Evolutionary conservation across 2,888 invertebrate species (phyloP), one percentile per base, ranked within the genome.

Genomic region (Dione vanillae): DNA sequence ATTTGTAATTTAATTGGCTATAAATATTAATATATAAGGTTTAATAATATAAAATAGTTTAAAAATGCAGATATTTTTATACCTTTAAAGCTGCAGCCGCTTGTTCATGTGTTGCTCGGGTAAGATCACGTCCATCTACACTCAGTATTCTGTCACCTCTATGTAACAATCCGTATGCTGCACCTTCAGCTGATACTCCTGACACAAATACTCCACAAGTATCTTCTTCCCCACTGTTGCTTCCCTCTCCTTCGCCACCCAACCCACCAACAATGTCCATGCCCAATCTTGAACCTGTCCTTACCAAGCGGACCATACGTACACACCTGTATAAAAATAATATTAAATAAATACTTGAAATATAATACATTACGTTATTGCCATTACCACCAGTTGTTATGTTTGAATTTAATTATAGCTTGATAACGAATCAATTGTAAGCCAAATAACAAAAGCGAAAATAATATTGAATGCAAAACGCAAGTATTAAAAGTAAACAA

Each of bases 91-190:
- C 96, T 71, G 96, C 96, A 2, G 97, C 97, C 0, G 97, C 97
- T 80, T 95, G 94, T 80, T 97, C 97, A 82, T 97, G 97, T 54
- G 96, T 96, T 0, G 97, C 96, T 74, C 95, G 94, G 6, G 96
- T 93, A 56, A 97, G 87, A 83, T 97, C 96, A 35, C 95, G 89
- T 19, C 96, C 96, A 84, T 96, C 96, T 12, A 97, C 97, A 83
- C 96, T 96, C 65, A 96, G 86, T 81, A 96, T 96, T 74, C 96
- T 92, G 83, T 96, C 96, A 9, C 96, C 96, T 74, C 96, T 94
- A 86, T 96, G 94, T 49, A 95, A 80, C 86, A 93, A 90, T 6
- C 94, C 93, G 56, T 87, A 89, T 0, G 94, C 94, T 10, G 94
- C 88, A 0, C 94, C 94, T 1, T 87, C 89, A 16, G 83, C 81